Base-by-base conservation (phyloP, 2,797 vertebrate species). In the Acipenser transmontanus region DNA sequence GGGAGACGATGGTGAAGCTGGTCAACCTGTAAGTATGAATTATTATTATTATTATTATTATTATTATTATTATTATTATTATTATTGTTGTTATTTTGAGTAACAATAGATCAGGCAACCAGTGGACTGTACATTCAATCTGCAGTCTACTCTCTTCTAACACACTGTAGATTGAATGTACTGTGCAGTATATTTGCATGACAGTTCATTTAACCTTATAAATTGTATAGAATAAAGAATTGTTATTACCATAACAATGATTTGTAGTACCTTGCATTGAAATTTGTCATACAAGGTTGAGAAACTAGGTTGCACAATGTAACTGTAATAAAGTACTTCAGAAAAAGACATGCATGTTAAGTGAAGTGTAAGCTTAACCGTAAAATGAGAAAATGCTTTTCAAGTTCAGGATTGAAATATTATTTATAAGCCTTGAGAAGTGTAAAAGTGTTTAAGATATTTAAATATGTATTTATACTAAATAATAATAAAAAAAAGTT, bases 1-100 rank as follows among this genome's bases (percentile, higher is more conserved):
- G 73, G 97, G 97, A 84, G 97, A 99, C 66, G 95, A 99, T 50
- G 97, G 97, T 63, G 97, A 99, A 68, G 11, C 91, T n/a, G 97
- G 97, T 63, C 97, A 95, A 68, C 79, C 92, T 54, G 97, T 99
- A 83, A 93, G 94, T 91, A 57, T 67, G n/a, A 79, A 71, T 80
- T 68, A 69, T 13, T 66, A 12, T 66, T 52, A 61, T 71, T 66
- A 73, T 76, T 76, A 79, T 75, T 68, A 76, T 79, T n/a, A 57
- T 76, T 69, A 76, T 75, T 67, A 73, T 68, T 73, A 34, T 34
- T 34, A 34, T 34, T 34, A 17, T 17, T 17, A 17, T 17, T 17
- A 17, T 17, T 17, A 17, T 17, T 17, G 14, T 17, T 17, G 14
- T 17, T 17, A 34, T 34, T 34, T 34, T 4, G 34, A 34, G 34